Evolutionary conservation across 2,797 vertebrate genomes (phyloP).

Genomic region (Anolis apletophallus): DNA sequence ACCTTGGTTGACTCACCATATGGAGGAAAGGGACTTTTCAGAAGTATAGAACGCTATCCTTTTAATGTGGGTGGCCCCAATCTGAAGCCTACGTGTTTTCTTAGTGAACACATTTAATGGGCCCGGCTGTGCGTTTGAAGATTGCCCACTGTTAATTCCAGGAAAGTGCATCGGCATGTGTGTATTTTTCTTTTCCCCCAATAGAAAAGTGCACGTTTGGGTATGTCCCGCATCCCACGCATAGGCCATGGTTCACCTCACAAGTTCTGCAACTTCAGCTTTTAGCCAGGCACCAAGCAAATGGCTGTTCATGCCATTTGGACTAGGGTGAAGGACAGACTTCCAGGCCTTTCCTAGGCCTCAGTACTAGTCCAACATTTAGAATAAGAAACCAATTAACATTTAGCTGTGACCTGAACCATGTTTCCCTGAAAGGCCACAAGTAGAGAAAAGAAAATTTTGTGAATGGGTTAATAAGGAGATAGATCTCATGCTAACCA

Average conservation of each 20-base stretch:
- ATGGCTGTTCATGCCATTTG: neutral
- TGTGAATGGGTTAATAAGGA: neutral
- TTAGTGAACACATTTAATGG: neutral
- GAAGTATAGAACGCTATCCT: neutral
- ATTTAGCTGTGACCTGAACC: too few relatives aligned
- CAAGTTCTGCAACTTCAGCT: constrained; percentile 42
- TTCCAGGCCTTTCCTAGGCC: neutral
- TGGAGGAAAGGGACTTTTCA: constrained; percentile 32
- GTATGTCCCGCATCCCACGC: constrained; percentile 63
- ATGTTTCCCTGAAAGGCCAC: neutral
- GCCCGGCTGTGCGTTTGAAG: neutral
- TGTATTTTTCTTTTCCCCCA: constrained; percentile 44
- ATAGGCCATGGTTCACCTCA: constrained; percentile 59
- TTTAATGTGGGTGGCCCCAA: constrained; percentile 28
- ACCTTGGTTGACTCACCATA: neutral
- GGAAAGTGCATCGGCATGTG: constrained; percentile 58
- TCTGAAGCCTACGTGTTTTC: neutral
- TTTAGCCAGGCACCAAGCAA: neutral
- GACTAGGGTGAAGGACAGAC: too few relatives aligned
- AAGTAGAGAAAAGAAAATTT: constrained; percentile 43
- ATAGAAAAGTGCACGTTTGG: constrained; percentile 62
- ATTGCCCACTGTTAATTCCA: constrained; percentile 44
- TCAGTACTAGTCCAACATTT: neutral
- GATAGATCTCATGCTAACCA: constrained; percentile 66
- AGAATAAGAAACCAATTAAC: neutral